These are phyloP conservation scores for Brenthis daphne DNA, from an alignment of 2,888 invertebrate genomes.

Conservation along the genomic window DNA sequence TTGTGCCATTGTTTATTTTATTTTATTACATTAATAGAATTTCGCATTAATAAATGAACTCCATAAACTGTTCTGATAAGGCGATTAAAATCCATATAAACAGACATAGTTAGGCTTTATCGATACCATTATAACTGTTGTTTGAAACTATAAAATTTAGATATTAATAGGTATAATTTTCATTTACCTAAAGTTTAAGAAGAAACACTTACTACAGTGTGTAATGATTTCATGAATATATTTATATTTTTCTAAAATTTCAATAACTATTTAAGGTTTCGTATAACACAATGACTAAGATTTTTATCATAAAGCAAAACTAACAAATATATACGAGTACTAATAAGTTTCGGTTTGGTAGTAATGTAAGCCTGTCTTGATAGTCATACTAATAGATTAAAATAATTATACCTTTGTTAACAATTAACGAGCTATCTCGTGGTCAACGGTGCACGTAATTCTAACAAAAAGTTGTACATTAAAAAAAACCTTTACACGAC, in stretches of 20 bases:
- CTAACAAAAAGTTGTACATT: slow-evolving; percentile 42
- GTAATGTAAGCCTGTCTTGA: slow-evolving; percentile 1
- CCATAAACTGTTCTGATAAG: slow-evolving; percentile 30
- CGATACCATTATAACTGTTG: neutral
- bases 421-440: slow-evolving; percentile 42
- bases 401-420: slow-evolving; percentile 25
- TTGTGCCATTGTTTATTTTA: slow-evolving; percentile 36
- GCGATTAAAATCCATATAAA: neutral
- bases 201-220: no score
- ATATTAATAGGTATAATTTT: no score
- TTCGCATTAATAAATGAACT: slow-evolving; percentile 29
- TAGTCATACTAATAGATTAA: slow-evolving; percentile 19
- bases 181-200: no score
- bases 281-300: no score
- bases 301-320: neutral
- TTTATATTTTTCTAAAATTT: no score
- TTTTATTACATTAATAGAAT: slow-evolving; percentile 32
- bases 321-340: neutral
- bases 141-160: neutral
- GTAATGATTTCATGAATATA: no score
- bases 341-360: slow-evolving; percentile 5
- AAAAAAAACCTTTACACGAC: slow-evolving; percentile 54
- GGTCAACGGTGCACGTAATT: slow-evolving; percentile 64
- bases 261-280: no score
- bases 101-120: neutral